These are phyloP conservation scores for Chroicocephalus ridibundus DNA, from an alignment of 2,113 vertebrate genomes.

Conservation along the genomic window DNA sequence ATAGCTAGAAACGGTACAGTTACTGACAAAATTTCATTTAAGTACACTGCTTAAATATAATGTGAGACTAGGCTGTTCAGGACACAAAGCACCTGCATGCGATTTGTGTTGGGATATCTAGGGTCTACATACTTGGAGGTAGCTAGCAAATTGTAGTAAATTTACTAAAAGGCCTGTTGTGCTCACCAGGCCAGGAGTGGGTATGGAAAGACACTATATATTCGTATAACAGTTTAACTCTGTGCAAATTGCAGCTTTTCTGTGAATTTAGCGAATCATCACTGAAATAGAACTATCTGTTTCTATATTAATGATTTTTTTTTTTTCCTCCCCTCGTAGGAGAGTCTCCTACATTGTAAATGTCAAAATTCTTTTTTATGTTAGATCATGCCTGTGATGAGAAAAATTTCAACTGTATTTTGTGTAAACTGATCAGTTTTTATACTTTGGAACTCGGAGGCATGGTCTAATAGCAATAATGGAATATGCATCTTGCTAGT, in stretches of 20 bases:
- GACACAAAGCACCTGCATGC: not conserved
- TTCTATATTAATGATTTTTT: not conserved
- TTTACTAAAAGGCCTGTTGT: not conserved
- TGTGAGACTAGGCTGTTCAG: not conserved
- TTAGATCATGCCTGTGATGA: slow-evolving; percentile 77
- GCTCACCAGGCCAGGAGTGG: not conserved
- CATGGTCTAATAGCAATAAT: slow-evolving; percentile 74
- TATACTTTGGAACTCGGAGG: slow-evolving; percentile 70
- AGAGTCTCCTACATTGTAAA: slow-evolving; percentile 43
- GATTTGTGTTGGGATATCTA: not conserved
- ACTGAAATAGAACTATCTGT: not conserved
- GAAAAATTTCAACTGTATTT: slow-evolving; percentile 53
- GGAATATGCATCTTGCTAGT: slow-evolving; percentile 62
- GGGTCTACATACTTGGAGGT: not conserved
- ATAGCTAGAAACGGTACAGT: not conserved
- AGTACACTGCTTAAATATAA: not conserved
- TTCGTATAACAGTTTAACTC: not conserved
- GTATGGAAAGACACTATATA: not conserved
- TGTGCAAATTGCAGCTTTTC: slow-evolving; percentile 47
- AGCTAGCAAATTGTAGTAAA: not conserved
- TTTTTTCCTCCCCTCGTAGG: not conserved
- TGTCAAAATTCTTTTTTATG: slow-evolving; percentile 63
- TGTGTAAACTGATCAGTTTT: slow-evolving; percentile 62
- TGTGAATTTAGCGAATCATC: slow-evolving; percentile 39
- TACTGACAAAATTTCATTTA: not conserved